These are phyloP conservation scores for Arenaria interpres DNA, from an alignment of 2,113 vertebrate species.

Conservation along the genomic window DNA sequence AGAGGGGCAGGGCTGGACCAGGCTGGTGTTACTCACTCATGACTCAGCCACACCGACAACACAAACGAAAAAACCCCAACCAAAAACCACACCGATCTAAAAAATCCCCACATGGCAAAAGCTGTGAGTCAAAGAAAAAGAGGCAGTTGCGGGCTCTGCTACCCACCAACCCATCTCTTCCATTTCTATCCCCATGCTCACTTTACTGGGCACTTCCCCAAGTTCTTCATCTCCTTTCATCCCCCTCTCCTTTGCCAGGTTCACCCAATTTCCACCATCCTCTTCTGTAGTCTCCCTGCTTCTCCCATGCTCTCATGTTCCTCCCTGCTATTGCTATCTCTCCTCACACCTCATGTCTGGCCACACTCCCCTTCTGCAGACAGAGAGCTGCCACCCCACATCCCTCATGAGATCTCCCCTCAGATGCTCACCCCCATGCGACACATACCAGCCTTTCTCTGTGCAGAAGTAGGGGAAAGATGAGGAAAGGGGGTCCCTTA, in stretches of 20 bases:
- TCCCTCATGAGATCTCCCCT: not conserved
- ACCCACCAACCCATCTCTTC: not conserved
- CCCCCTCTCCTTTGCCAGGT: no score
- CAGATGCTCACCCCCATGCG: no score
- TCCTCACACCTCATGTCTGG: not conserved
- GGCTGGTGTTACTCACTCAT: not conserved
- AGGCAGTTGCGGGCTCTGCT: not conserved
- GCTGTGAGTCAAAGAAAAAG: not conserved
- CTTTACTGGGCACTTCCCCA: not conserved
- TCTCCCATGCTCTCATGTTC: not conserved
- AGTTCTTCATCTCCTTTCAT: not conserved
- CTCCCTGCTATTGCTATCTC: not conserved
- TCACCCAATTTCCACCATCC: not conserved
- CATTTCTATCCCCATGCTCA: not conserved
- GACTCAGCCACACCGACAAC: not conserved
- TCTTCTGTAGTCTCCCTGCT: not conserved
- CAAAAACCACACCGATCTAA: not conserved
- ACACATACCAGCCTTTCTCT: not conserved
- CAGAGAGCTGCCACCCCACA: not conserved
- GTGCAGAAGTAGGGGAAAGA: not conserved
- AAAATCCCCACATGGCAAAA: not conserved
- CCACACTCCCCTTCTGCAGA: not conserved
- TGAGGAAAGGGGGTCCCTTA: not conserved
- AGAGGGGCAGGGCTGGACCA: not conserved
- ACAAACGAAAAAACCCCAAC: no score